Conservation (phyloP, 1,140 invertebrate species). For the Hyphantria cunea region DNA sequence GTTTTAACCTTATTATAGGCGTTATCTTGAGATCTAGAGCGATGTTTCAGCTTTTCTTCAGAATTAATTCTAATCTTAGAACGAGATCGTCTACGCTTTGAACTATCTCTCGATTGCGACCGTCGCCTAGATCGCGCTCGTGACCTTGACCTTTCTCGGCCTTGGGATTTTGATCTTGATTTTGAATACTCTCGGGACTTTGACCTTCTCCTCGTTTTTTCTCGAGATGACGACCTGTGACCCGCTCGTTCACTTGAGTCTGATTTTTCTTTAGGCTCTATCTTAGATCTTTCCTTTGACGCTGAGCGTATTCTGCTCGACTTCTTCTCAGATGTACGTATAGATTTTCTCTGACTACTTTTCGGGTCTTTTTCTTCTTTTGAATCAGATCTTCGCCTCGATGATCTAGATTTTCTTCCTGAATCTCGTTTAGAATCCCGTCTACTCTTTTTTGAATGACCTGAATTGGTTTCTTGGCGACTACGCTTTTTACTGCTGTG, state of each 20-base stretch:
- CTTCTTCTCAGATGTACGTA: slow-evolving; percentile 52
- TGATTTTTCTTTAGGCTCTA: slow-evolving; percentile 56
- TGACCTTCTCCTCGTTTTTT: slow-evolving; percentile 53
- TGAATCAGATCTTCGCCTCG: slow-evolving; percentile 52
- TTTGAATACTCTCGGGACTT: slow-evolving; percentile 54
- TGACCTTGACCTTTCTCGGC: slow-evolving; percentile 46
- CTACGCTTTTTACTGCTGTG: slow-evolving; percentile 57
- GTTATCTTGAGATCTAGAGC: slow-evolving; percentile 67
- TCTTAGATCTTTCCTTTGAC: slow-evolving; percentile 57
- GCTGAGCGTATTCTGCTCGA: slow-evolving; percentile 48
- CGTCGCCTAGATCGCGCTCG: slow-evolving; percentile 39
- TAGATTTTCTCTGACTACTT: slow-evolving; percentile 40
- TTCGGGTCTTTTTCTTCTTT: slow-evolving; percentile 54
- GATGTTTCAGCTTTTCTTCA: slow-evolving; percentile 57
- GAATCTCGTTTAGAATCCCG: slow-evolving; percentile 58
- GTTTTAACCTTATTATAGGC: slow-evolving; percentile 61
- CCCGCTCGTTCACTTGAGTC: slow-evolving; percentile 52
- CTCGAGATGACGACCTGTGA: slow-evolving; percentile 56
- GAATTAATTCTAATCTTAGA: slow-evolving; percentile 48
- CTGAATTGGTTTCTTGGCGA: slow-evolving; percentile 47
- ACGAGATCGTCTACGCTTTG: slow-evolving; percentile 47
- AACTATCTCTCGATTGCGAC: slow-evolving; percentile 42
- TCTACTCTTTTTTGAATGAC: slow-evolving; percentile 51
- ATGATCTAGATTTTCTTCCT: slow-evolving; percentile 58
- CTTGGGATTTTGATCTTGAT: slow-evolving; percentile 60